phyloP scores from a whole-genome alignment of 2,797 vertebrate species.

The Catharus ustulatus region DNA sequence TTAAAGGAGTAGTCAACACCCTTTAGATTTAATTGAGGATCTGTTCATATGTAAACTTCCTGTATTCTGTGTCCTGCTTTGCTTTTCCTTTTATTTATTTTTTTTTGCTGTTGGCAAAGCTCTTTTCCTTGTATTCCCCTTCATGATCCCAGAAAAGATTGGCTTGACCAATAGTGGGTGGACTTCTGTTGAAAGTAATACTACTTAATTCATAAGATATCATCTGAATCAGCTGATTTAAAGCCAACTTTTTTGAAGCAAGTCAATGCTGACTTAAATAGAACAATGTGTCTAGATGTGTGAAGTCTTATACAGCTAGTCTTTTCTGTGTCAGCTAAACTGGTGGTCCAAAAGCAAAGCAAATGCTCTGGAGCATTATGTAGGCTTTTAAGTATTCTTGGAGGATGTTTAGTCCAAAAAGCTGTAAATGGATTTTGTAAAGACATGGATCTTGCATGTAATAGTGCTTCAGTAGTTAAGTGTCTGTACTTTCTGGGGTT shows the following conservation, averaged over 20 bases:
- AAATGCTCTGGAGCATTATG: constrained; percentile 61
- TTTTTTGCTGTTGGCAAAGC: not conserved
- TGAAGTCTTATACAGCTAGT: constrained; percentile 34
- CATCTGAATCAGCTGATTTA: constrained; percentile 61
- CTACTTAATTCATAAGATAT: constrained; percentile 52
- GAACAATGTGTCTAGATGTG: constrained; percentile 64
- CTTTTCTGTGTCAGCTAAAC: constrained; percentile 46
- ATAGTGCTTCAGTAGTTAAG: constrained; percentile 1
- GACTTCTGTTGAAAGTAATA: constrained; percentile 55
- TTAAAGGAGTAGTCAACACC: constrained; percentile 23
- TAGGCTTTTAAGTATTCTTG: constrained; percentile 53
- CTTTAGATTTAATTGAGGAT: constrained; percentile 8
- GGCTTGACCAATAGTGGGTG: constrained; percentile 48
- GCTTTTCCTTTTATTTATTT: not conserved
- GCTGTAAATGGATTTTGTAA: constrained; percentile 18
- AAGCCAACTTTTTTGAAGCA: constrained; percentile 61
- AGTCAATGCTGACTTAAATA: constrained; percentile 59
- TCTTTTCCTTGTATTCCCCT: not conserved
- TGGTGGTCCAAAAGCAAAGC: constrained; percentile 51
- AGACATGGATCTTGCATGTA: constrained; percentile 1
- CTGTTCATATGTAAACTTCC: not conserved
- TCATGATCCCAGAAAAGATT: constrained; percentile 9
- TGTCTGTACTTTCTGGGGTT: not conserved
- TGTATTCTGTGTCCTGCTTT: constrained; percentile 11
- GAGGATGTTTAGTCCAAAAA: constrained; percentile 23